Conservation (phyloP, 2,797 vertebrate species). For the Alauda arvensis region DNA sequence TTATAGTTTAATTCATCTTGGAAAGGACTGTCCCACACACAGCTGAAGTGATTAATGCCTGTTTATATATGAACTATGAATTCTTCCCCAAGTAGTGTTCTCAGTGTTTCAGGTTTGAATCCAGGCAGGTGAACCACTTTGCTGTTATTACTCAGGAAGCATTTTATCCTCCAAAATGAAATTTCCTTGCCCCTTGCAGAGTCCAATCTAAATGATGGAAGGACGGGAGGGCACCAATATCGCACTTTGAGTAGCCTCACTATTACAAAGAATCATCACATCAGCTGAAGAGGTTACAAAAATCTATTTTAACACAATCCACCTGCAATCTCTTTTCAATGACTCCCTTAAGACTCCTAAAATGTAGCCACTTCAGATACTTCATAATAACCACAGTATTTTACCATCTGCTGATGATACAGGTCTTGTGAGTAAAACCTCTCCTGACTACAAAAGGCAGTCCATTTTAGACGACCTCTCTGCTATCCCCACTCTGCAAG, state of each 20-base stretch:
- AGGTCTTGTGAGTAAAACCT: neutral
- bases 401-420: neutral
- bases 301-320: slow-evolving; percentile 21
- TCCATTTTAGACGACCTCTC: neutral
- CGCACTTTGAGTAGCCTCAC: neutral
- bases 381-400: slow-evolving; percentile 5
- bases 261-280: slow-evolving; percentile 1
- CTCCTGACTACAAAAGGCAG: neutral
- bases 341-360: slow-evolving; percentile 27
- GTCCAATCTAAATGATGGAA: neutral
- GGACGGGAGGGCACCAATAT: neutral
- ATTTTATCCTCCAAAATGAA: neutral
- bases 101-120: neutral
- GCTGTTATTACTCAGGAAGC: neutral
- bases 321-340: slow-evolving; percentile 13
- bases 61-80: neutral
- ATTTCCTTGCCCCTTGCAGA: neutral
- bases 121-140: neutral
- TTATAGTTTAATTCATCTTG: neutral
- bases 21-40: neutral
- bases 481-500: neutral
- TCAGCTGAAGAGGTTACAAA: slow-evolving; percentile 18
- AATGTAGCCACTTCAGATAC: neutral
- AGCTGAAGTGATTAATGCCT: neutral
- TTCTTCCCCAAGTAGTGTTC: neutral